Conservation (phyloP, 2,113 vertebrate species). For the Colius striatus region DNA sequence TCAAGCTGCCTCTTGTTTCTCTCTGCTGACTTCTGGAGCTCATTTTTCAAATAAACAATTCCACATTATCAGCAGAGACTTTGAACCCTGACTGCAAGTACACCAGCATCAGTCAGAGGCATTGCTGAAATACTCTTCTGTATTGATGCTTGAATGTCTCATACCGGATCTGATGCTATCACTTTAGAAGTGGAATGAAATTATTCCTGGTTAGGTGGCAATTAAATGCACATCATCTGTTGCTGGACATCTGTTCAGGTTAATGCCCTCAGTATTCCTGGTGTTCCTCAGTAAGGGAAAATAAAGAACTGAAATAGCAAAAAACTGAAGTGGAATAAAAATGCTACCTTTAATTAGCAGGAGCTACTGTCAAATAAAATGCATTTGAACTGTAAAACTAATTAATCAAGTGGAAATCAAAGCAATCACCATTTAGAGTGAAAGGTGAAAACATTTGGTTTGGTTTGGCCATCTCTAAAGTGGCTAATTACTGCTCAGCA, state of each 20-base stretch:
- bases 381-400: slow-evolving; percentile 6
- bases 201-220: slow-evolving; percentile 20
- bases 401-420: slow-evolving; percentile 37
- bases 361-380: slow-evolving; percentile 10
- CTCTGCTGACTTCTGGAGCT: not conserved
- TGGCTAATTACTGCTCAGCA: slow-evolving; percentile 54
- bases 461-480: slow-evolving; percentile 36
- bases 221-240: slow-evolving; percentile 43
- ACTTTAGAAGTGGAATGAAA: slow-evolving; percentile 31
- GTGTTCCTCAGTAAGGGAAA: not conserved
- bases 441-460: slow-evolving; percentile 45
- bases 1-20: not conserved
- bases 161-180: not conserved
- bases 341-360: not conserved
- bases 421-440: not conserved
- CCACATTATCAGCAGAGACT: not conserved
- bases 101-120: not conserved
- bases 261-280: not conserved
- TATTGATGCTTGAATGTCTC: slow-evolving; percentile 5
- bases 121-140: slow-evolving; percentile 31
- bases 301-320: slow-evolving; percentile 21
- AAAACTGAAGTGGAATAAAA: not conserved
- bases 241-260: slow-evolving; percentile 50
- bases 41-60: not conserved
- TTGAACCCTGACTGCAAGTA: not conserved